Base-by-base conservation (phyloP, 2,113 vertebrate species). In the Urocynchramus pylzowi region DNA sequence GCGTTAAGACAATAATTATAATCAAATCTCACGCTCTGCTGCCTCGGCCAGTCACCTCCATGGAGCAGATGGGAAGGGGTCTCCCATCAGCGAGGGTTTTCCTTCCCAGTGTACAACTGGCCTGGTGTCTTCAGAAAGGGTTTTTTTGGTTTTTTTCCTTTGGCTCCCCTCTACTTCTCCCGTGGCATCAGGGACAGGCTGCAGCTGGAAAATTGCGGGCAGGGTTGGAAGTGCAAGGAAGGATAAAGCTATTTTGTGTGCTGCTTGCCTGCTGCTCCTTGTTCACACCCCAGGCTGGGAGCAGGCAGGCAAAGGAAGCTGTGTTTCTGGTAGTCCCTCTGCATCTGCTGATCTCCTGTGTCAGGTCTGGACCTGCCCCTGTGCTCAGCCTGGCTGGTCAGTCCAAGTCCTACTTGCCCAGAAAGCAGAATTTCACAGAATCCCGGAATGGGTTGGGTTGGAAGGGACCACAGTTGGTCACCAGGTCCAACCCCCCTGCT, bases 21-120 rank as follows among this genome's bases (percentile, higher is more conserved):
- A 96, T 96, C 83, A 92, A 93, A 97, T 95, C 95, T 97, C 95
- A 95, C 1, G 83, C 95, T 92, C 76, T 0, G 1, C 86, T 93
- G 92, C 90, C 94, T 93, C 15, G 3, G 96, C 86, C 94, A 93
- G 94, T 93, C 90, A 86, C 95, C 92, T 95, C 94, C 35, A 16
- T 59, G 83, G 71, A 97, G 76, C 96, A 97, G 96, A 96, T 95
- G 96, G 94, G 90, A 81, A 89, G 95, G 68, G 92, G 83, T 54
- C 92, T 90, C 44, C 0, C 23, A 77, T 93, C 85, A 86, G 88
- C 19, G 5, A 90, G 90, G 88, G 54, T 61, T 89, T 95, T 88
- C 89, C 70, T 47, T 96, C 76, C 76, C 68, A n/a, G n/a, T 9
- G 47, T 93, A 65, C 71, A 80, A 81, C 71, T 59, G 76, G 63